Conservation (phyloP, 1,140 invertebrate genomes). For the Neodiprion pinetum region DNA sequence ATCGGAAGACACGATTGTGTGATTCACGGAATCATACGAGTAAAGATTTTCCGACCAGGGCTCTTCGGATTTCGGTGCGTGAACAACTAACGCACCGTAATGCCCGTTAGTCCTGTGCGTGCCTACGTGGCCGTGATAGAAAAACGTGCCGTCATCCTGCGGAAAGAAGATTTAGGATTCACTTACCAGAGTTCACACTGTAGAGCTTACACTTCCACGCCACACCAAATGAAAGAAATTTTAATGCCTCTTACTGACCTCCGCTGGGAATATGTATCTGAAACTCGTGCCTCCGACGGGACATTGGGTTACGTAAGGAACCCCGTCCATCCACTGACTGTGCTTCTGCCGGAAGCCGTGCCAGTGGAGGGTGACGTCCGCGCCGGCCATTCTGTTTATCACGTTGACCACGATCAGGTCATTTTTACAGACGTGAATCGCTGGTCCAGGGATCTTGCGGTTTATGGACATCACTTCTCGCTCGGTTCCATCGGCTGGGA, state of each 20-base stretch:
- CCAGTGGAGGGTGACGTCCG: slow-evolving; percentile 89
- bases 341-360: slow-evolving; percentile 82
- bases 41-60: slow-evolving; percentile 38
- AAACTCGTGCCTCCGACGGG: slow-evolving; percentile 86
- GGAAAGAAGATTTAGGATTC: too few species aligned
- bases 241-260: slow-evolving; percentile 34
- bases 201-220: too few species aligned
- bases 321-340: slow-evolving; percentile 89
- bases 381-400: slow-evolving; percentile 79
- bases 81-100: slow-evolving; percentile 48
- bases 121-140: slow-evolving; percentile 37
- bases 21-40: slow-evolving; percentile 50
- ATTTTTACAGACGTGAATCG: slow-evolving; percentile 82
- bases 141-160: not conserved
- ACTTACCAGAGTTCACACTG: too few species aligned
- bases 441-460: slow-evolving; percentile 90
- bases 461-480: slow-evolving; percentile 85
- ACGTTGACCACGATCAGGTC: slow-evolving; percentile 85
- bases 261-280: slow-evolving; percentile 65
- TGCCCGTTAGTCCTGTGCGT: slow-evolving; percentile 50
- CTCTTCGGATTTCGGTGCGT: slow-evolving; percentile 34
- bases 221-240: not conserved
- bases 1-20: slow-evolving; percentile 50
- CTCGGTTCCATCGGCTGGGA: slow-evolving; percentile 87
- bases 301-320: slow-evolving; percentile 89